phyloP scores from a whole-genome alignment of 2,113 vertebrate genomes.

The Columbina picui region DNA sequence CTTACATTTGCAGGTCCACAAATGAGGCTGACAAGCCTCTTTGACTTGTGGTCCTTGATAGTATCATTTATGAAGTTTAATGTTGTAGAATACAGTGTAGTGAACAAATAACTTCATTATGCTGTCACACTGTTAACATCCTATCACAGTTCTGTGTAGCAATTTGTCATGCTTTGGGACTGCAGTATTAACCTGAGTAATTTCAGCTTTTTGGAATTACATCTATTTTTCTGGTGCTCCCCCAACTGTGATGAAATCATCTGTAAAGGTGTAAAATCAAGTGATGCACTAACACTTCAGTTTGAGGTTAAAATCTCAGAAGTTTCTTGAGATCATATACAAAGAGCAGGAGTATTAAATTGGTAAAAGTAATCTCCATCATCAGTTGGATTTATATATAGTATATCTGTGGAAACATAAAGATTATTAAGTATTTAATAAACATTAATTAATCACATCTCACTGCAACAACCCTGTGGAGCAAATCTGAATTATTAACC shows the following conservation, averaged over 20 bases:
- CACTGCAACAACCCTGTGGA: not conserved
- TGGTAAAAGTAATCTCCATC: not conserved
- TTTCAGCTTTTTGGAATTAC: constrained; percentile 28
- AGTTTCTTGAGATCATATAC: not conserved
- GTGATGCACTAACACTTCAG: constrained; percentile 1
- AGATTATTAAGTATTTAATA: not conserved
- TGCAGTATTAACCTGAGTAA: not conserved
- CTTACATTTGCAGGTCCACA: not conserved
- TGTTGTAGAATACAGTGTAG: not conserved
- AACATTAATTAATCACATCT: constrained; percentile 22
- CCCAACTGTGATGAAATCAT: not conserved
- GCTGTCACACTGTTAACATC: not conserved
- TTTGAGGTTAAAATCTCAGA: constrained; percentile 33
- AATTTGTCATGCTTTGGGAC: constrained; percentile 26
- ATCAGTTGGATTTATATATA: not conserved
- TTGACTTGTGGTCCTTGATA: not conserved
- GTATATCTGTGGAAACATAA: not conserved
- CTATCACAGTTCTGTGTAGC: not conserved
- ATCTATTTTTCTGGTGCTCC: not conserved
- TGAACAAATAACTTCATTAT: not conserved
- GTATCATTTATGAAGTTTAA: not conserved
- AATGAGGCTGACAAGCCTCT: not conserved
- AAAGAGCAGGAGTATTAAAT: not conserved
- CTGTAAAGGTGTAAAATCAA: not conserved
- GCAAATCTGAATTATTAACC: not conserved